Base-by-base conservation (phyloP, 2,797 vertebrate species). In the Sylvia borin region DNA sequence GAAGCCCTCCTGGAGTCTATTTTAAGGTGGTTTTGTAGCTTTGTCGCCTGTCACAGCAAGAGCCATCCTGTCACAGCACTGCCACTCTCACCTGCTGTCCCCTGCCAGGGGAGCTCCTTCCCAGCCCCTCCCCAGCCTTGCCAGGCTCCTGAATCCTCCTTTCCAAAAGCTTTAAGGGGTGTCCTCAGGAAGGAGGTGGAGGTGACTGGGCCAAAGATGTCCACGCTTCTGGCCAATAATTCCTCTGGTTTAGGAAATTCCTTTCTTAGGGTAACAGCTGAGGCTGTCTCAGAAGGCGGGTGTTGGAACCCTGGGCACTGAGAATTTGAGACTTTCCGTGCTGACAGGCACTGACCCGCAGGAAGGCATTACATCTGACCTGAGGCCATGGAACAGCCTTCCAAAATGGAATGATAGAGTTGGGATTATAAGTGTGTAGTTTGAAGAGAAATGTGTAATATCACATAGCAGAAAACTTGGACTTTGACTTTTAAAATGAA, bases 1-100 rank as follows among this genome's bases (percentile, higher is more conserved):
- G 27, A 91, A 94, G 88, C 88, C 88, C 84, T 94, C 88, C 91
- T 91, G 81, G 86, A 81, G 92, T 92, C 92, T 96, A 94, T 95
- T 97, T 96, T 95, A 83, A 94, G 94, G 71, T 76, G 71, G 94
- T 90, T 95, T 92, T 88, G 83, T 62, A n/a, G 93, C 79, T n/a
- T 29, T 24, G 88, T 88, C 1, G 10, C 27, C 64, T 75, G 77
- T 88, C 83, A 84, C 66, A 86, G 90, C 73, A 47, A 47, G 76
- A 83, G 57, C 76, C 54, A 18, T 27, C 71, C 71, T 58, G 40
- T 20, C 17, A 68, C 50, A 57, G 47, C 8, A 0, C 29, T 78
- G 6, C 15, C 75, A 60, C 71, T 38, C 20, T 10, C 4, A 12
- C 32, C 43, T 3, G 1, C 16, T 31, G 61, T 12, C n/a, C 38